Evolutionary conservation across 2,113 vertebrate genomes (phyloP), one percentile per base, ranked within the genome.

Genomic region (Indri indri): DNA sequence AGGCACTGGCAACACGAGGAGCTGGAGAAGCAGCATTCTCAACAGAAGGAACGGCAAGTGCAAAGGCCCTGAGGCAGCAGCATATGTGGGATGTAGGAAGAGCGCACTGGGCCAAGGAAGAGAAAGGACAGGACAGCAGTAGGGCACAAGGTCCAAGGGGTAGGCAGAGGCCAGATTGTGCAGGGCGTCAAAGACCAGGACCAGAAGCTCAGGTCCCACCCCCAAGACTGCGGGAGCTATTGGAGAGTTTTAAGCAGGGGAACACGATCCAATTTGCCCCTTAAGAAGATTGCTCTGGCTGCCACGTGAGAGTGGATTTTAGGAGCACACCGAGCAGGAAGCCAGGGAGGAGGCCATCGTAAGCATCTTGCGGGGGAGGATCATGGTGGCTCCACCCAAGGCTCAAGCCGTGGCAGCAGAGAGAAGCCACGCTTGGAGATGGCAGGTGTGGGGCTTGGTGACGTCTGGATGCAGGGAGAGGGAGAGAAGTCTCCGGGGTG

Each of bases 331-430:
- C 0, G 52, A 59, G 18, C 66, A 57, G 37, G 71, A 8, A 9
- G 8, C 25, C 8, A 5, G 59, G 10, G 68, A 10, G 14, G 23
- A 11, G 10, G 52, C 52, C 20, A 14, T 34, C 0, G 8, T 3
- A 12, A 8, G 57, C 66, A 16, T n/a, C 50, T 47, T 18, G 32
- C 47, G 3, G 68, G 77, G 18, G 12, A n/a, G 25, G 22, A 4
- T 1, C 3, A 27, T 23, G 32, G 77, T 1, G 2, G 27, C 37
- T 32, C 14, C n/a, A 20, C 22, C 74, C 4, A 1, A 17, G 25
- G 18, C 37, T 11, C 20, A 11, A 14, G 22, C 59, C 9, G 54
- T 7, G 57, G 13, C 45, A 4, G 27, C 14, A 6, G 54, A 65
- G 20, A 71, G n/a, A 13, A 63, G 40, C 22, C 0, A 34, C 18